Evolutionary conservation across 1,140 invertebrate species (phyloP), one percentile per base, ranked within the genome.

Genomic region (Drosophila navojoa): DNA sequence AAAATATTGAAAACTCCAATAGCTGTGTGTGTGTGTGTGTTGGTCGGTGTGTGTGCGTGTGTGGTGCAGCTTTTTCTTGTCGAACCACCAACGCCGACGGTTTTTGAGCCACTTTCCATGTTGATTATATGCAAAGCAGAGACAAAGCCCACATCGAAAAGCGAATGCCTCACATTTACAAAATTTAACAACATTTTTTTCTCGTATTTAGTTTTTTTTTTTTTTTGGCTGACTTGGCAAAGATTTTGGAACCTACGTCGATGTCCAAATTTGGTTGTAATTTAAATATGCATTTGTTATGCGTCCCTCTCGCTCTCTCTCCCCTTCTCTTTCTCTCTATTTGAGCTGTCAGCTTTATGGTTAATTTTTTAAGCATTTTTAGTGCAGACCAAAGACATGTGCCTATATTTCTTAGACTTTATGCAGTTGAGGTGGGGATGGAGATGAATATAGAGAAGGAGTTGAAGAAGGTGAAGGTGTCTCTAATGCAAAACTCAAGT

Each of bases 201-300:
- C 35, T 38, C 35, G 2, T 38, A 38, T 38, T 38, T 38, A 38
- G 35, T 11, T 38, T 38, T 38, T 38, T 11, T 38, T 38, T 38
- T 38, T 38, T 38, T 72, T 72, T 22, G 35, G 62, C 69, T 67
- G 66, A 69, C 44, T 69, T 55, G 44, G 71, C 71, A 70, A 61
- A 70, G 44, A 68, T 66, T 71, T 38, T 71, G 15, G 25, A 78
- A 68, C 75, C 71, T 77, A 77, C 66, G 63, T 27, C 55, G 19
- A 13, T 19, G 44, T 55, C 81, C 69, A 54, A 69, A 81, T 76
- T 76, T 79, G 79, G 61, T 19, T 40, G 57, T 76, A 61, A 76
- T 81, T 78, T 72, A 69, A 87, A 79, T 70, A 79, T 81, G 67
- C 61, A 81, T 86, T 87, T 76, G 71, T 63, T 71, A 67, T 80